Base-by-base conservation (phyloP, 2,113 vertebrate species). In the Anarrhichthys ocellatus region DNA sequence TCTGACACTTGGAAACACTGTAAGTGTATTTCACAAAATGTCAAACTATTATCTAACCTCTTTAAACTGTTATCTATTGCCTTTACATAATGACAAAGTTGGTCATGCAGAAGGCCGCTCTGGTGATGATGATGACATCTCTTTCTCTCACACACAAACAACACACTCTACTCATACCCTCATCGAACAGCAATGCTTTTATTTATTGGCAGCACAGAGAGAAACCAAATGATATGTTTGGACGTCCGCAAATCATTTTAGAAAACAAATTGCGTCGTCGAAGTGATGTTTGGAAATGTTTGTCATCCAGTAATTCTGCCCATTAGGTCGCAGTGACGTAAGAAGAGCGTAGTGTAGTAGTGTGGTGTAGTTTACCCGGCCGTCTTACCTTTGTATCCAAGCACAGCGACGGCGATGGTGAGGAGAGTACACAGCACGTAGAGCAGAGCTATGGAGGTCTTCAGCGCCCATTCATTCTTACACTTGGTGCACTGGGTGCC, bases 401-500 rank as follows among this genome's bases (percentile, higher is more conserved):
- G 94, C 85, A 97, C 95, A 81, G 97, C 97, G 67, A 99, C 97
- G 82, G 98, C 97, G 85, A 99, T 97, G 83, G 95, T 97, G 89
- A 99, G 94, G 75, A 99, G 92, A 68, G 96, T 96, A 92, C 97
- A 99, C 65, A 99, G 93, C 93, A 98, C 94, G 52, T 99, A 99
- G 36, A 99, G 92, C 64, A 98, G 92, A 73, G 97, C 96, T 92
- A 99, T 97, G 89, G 97, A 97, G 86, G 96, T 96, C 95, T 99
- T 99, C 94, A 99, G 94, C 3, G 96, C 96, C 97, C 97, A 98
- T 90, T 97, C 98, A 89, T 96, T 98, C 94, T 98, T 98, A 94
- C 97, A 99, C 88, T 98, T 99, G 44, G 97, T 98, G 91, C 97
- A 99, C 89, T 97, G 97, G 81, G 94, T 96, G 91, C 97, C 97